phyloP scores from a whole-genome alignment of 2,888 invertebrate genomes.

The Dryadula phaetusa region DNA sequence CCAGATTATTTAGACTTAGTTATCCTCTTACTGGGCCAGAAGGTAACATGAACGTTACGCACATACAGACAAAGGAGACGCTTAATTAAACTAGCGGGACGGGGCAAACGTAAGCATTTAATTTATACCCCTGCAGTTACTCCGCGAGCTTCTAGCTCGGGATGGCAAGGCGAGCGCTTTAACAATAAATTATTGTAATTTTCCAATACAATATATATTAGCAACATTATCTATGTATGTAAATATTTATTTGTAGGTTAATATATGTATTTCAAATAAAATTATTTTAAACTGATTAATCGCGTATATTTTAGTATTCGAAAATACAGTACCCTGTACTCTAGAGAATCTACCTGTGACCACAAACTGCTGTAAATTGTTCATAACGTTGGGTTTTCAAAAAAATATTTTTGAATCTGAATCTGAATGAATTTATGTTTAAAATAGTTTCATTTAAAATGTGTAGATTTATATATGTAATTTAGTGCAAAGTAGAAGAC shows the following conservation, averaged over 20 bases:
- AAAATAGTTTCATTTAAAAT: no score
- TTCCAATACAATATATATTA: conserved; percentile 15
- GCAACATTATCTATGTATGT: neutral
- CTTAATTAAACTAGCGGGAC: conserved; percentile 83
- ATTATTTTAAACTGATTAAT: no score
- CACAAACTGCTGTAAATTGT: no score
- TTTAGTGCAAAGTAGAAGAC: no score
- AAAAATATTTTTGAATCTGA: no score
- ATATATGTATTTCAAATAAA: neutral
- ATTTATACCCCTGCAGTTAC: conserved; percentile 84
- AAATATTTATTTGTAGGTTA: neutral
- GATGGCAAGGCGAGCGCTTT: conserved; percentile 56
- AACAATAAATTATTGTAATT: conserved; percentile 18
- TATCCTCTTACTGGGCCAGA: conserved; percentile 58
- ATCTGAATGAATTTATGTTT: no score
- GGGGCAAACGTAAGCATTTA: conserved; percentile 83
- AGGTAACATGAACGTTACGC: conserved; percentile 76
- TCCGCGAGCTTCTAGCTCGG: conserved; percentile 72
- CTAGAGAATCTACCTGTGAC: no score
- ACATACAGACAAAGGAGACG: conserved; percentile 79
- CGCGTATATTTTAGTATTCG: no score
- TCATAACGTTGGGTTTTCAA: no score
- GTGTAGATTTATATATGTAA: no score
- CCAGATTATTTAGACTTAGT: conserved; percentile 30
- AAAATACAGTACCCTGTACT: no score